Evolutionary conservation across 2,113 vertebrate genomes (phyloP).

Genomic region (Entomyzon cyanotis): DNA sequence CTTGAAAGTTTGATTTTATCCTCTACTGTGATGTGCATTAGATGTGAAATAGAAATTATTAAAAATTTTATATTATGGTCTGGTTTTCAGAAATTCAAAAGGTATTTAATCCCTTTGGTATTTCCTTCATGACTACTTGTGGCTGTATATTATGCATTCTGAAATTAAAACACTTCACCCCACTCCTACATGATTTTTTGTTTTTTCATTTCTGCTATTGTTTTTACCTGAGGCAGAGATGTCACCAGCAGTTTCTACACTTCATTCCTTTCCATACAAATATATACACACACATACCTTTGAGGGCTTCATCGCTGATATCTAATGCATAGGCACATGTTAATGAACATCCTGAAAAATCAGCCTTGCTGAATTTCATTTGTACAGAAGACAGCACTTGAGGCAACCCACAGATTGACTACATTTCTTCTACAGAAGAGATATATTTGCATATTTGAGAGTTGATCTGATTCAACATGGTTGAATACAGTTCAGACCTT

Average conservation of each 20-base stretch:
- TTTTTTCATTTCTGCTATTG: background rate
- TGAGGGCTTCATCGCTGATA: background rate
- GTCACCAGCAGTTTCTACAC: background rate
- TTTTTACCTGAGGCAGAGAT: background rate
- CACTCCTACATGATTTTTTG: rapidly evolving
- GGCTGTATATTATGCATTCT: background rate
- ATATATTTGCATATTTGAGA: background rate
- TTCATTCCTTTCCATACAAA: background rate
- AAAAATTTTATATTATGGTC: background rate
- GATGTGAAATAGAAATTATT: background rate
- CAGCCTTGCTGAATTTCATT: background rate
- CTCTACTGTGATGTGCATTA: background rate
- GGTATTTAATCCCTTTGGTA: background rate
- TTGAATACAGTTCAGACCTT: background rate
- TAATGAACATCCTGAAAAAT: background rate
- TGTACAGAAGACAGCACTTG: background rate
- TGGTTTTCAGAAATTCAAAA: background rate
- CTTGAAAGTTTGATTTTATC: background rate
- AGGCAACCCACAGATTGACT: background rate
- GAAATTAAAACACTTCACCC: background rate
- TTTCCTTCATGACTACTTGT: background rate
- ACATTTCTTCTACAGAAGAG: background rate
- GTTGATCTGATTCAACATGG: rapidly evolving
- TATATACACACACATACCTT: background rate
- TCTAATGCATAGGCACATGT: background rate